Evolutionary conservation across 2,888 invertebrate genomes (phyloP).

Genomic region (Euzophera pinguis): DNA sequence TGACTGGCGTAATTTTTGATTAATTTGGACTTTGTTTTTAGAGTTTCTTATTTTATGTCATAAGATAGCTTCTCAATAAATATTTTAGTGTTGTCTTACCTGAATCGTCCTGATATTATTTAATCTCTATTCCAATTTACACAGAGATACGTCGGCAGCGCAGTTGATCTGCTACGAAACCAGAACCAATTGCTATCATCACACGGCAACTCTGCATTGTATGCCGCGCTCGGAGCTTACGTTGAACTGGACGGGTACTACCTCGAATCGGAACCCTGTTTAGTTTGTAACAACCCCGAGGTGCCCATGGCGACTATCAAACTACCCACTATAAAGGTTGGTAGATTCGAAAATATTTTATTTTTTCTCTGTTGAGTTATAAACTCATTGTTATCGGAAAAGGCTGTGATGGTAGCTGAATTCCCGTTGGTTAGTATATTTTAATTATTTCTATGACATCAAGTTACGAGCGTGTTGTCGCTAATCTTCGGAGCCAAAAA

Average conservation of each 20-base stretch:
- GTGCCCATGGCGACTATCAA: conserved; percentile 95
- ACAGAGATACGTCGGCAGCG: conserved; percentile 90
- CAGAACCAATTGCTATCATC: conserved; percentile 93
- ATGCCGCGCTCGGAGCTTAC: conserved; percentile 94
- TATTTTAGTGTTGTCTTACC: too few species aligned
- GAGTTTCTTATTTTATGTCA: too few species aligned
- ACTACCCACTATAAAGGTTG: conserved; percentile 92
- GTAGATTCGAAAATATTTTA: conserved; percentile 19
- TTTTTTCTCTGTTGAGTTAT: background rate
- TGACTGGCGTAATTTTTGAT: too few species aligned
- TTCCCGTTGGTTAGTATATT: background rate
- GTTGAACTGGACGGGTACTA: conserved; percentile 98
- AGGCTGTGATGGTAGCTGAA: too few species aligned
- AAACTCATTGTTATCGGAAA: too few species aligned
- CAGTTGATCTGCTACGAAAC: conserved; percentile 90
- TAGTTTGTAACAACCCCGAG: conserved; percentile 99
- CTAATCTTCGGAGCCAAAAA: background rate
- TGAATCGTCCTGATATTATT: too few species aligned
- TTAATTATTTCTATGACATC: conserved; percentile 10
- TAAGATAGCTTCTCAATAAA: too few species aligned
- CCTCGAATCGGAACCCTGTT: conserved; percentile 97
- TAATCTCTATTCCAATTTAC: background rate
- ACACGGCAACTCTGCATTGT: conserved; percentile 96
- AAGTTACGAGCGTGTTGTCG: conserved; percentile 4
- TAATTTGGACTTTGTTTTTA: too few species aligned